These are phyloP conservation scores for Mythimna lalbum DNA, from an alignment of 2,888 invertebrate species.

Conservation along the genomic window DNA sequence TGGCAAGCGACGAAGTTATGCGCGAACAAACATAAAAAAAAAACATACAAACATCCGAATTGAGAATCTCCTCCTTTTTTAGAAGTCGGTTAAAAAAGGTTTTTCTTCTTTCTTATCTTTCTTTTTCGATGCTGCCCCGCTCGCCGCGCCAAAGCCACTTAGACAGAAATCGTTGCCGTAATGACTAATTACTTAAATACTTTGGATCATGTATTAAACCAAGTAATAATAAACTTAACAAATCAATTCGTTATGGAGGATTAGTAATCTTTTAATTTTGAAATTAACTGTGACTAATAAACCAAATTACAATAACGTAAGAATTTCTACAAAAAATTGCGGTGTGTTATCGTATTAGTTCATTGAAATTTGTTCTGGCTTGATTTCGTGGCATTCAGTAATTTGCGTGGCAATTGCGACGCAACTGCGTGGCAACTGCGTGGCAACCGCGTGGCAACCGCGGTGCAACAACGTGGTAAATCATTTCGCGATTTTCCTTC, in stretches of 20 bases:
- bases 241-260: constrained; percentile 1
- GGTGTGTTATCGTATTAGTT: not conserved
- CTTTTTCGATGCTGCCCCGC: no score
- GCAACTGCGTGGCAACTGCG: constrained; percentile 20
- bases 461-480: constrained; percentile 12
- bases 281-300: not conserved
- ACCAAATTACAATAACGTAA: not conserved
- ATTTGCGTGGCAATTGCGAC: constrained; percentile 8
- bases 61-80: no score
- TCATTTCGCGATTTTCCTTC: not conserved
- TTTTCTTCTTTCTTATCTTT: no score
- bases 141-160: no score
- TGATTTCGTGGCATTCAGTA: not conserved
- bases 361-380: not conserved
- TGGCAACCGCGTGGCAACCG: constrained; percentile 16
- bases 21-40: no score
- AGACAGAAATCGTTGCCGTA: no score
- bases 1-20: no score
- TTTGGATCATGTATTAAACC: not conserved
- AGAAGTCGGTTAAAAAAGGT: no score
- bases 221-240: not conserved
- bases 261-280: not conserved
- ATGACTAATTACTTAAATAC: no score
- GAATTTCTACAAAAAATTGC: not conserved
- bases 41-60: no score